These are phyloP conservation scores for Blennius ocellaris DNA, from an alignment of 2,113 vertebrate species.

Conservation along the genomic window DNA sequence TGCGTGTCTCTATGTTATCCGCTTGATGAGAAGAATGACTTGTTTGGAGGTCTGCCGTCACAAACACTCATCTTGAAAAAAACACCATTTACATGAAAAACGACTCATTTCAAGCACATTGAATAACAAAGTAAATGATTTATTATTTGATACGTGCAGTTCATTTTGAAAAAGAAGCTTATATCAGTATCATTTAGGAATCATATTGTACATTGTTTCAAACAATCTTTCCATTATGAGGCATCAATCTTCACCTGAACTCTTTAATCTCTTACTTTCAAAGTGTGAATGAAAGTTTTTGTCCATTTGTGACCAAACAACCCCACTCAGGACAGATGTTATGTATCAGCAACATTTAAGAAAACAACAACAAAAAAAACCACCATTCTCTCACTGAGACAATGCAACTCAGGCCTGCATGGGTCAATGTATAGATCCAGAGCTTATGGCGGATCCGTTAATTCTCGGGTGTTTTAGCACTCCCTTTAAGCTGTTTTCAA, in stretches of 20 bases:
- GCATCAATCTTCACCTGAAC: background rate
- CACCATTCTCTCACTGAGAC: slow-evolving; percentile 5
- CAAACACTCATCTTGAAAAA: too few relatives aligned
- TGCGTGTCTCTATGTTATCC: too few relatives aligned
- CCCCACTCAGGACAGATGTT: slow-evolving; percentile 20
- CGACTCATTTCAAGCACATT: too few relatives aligned
- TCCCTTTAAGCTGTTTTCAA: slow-evolving; percentile 34
- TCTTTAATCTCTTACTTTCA: background rate
- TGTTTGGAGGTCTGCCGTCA: too few relatives aligned
- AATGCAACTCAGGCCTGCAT: slow-evolving; percentile 53
- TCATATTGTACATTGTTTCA: too few relatives aligned
- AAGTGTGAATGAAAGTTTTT: background rate
- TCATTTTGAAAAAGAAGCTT: too few relatives aligned
- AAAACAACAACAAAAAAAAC: slow-evolving; percentile 15
- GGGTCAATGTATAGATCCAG: slow-evolving; percentile 69
- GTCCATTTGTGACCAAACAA: background rate
- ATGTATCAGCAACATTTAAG: slow-evolving; percentile 56
- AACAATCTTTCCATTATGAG: too few relatives aligned
- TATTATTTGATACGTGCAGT: too few relatives aligned
- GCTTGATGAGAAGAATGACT: too few relatives aligned
- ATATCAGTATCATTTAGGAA: too few relatives aligned
- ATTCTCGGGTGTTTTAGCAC: slow-evolving; percentile 41
- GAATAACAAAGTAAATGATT: too few relatives aligned
- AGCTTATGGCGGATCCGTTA: slow-evolving; percentile 42
- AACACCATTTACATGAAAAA: too few relatives aligned